Conservation (phyloP, 2,888 invertebrate genomes). For the Slavum lentiscoides region DNA sequence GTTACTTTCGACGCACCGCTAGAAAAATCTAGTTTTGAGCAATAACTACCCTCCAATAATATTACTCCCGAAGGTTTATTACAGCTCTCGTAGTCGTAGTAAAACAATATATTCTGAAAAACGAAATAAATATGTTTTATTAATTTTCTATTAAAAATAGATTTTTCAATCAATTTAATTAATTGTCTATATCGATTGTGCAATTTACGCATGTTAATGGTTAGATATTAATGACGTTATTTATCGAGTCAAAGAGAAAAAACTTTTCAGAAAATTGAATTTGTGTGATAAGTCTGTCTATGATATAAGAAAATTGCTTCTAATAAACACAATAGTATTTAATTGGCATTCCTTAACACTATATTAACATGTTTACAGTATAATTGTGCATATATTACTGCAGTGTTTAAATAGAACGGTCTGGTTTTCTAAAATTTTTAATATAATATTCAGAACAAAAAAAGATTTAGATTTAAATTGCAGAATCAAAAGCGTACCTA, state of each 20-base stretch:
- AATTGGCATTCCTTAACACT: too few relatives aligned
- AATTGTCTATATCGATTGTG: not conserved
- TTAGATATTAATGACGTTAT: not conserved
- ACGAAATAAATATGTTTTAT: constrained; percentile 55
- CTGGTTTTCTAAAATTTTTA: not conserved
- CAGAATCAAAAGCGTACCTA: too few relatives aligned
- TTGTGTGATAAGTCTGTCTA: not conserved
- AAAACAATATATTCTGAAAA: constrained; percentile 86
- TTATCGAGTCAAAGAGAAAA: too few relatives aligned
- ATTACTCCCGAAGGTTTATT: constrained; percentile 80
- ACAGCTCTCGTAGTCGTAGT: constrained; percentile 83
- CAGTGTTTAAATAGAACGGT: not conserved
- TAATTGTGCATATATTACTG: not conserved
- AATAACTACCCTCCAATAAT: constrained; percentile 86
- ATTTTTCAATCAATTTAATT: not conserved
- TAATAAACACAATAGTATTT: too few relatives aligned
- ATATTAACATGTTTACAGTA: not conserved
- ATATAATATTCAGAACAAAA: not conserved
- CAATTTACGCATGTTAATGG: not conserved
- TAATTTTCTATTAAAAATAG: not conserved
- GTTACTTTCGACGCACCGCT: constrained; percentile 42
- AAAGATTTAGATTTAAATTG: not conserved
- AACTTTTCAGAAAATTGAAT: not conserved
- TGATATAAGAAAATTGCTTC: not conserved
- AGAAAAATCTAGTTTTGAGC: constrained; percentile 61